These are phyloP conservation scores for Gymnothorax reevesii DNA, from an alignment of 2,797 vertebrate species.

Conservation along the genomic window DNA sequence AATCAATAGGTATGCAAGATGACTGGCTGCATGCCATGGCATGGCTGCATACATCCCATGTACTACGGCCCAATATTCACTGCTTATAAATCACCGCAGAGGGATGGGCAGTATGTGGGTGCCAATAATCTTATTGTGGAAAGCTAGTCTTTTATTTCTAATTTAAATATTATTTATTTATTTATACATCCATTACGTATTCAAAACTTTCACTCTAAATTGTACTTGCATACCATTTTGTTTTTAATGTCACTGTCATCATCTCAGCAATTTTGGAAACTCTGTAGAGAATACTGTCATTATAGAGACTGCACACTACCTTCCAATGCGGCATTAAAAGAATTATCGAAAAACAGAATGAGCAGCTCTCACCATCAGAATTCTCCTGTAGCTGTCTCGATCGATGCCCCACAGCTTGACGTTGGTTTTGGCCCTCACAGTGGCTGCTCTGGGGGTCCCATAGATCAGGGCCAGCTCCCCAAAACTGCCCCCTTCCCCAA, in stretches of 20 bases:
- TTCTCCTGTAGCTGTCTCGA: conserved; percentile 86
- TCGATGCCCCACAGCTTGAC: conserved; percentile 90
- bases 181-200: too few relatives aligned
- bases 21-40: background rate
- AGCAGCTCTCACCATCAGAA: conserved; percentile 82
- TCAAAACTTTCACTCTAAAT: too few relatives aligned
- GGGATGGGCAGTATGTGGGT: background rate
- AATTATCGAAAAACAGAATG: background rate
- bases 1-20: background rate
- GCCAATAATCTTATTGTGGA: too few relatives aligned
- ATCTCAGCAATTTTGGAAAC: too few relatives aligned
- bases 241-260: too few relatives aligned
- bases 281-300: too few relatives aligned
- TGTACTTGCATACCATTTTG: too few relatives aligned
- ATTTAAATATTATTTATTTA: too few relatives aligned
- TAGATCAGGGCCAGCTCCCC: conserved; percentile 88
- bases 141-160: too few relatives aligned
- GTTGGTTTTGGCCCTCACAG: conserved; percentile 85
- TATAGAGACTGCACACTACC: too few relatives aligned
- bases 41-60: background rate
- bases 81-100: background rate
- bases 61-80: background rate
- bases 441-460: conserved; percentile 84
- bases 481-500: conserved; percentile 88
- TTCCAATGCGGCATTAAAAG: too few relatives aligned